Base-by-base conservation (phyloP, 2,113 vertebrate genomes). In the Chaetodon auriga region DNA sequence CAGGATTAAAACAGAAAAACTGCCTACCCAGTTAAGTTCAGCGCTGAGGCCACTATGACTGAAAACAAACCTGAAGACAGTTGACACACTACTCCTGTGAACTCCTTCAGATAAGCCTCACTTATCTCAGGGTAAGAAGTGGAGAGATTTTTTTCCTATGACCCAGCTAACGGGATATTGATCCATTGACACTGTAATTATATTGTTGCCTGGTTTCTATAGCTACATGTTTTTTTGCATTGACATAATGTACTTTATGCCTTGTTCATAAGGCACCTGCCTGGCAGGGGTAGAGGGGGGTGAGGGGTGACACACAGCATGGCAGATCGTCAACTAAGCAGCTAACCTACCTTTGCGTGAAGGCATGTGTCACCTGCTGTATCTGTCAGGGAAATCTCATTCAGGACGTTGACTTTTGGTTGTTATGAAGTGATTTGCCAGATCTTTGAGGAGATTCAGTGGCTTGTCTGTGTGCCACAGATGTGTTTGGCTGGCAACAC, bases 221-320 rank as follows among this genome's bases (percentile, higher is more conserved):
- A 21, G 51, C 54, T 69, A 48, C 7, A 7, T 80, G 16, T 38
- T 30, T 8, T 5, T 4, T 45, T 60, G 25, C 13, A 77, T 10
- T 72, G 66, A 25, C 45, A 41, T 19, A 81, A 62, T 73, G 12
- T 19, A 60, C 21, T 55, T 18, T 18, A 43, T 55, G 64, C 9
- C 45, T 70, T 57, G 58, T 73, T 82, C n/a, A 66, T 81, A 70
- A 66, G 54, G 79, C 70, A 64, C 23, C 19, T 80, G 45, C 25
- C 63, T 71, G 68, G 46, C 72, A 49, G 48, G 25, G 8, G 10
- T 2, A 72, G 30, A 70, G 18, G 63, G 21, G 6, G 0, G 54
- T 6, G 25, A 76, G 78, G 45, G 75, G 82, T 76, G 84, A 85
- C 45, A 43, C 54, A 55, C 54, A 69, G 62, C 75, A 36, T 48